Evolutionary conservation across 23 tunicate genomes (phyloP).

Genomic region (Ascidia mentula): DNA sequence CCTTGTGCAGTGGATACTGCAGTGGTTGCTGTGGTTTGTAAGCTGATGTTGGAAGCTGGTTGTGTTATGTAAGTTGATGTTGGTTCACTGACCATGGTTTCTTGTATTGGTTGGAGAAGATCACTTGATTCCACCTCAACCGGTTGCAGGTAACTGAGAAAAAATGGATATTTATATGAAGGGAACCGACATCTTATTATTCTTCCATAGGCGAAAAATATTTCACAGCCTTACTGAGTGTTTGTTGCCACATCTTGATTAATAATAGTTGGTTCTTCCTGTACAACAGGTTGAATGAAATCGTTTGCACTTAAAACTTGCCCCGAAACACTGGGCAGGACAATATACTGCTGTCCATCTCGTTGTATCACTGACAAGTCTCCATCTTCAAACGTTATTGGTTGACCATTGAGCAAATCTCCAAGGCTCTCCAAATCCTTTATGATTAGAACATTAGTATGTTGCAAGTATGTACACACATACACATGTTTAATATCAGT

Average conservation of each 20-base stretch:
- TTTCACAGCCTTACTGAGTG: too few species aligned
- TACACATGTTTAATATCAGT: too few species aligned
- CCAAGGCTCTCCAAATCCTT: constrained; percentile 49
- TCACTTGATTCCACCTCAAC: background rate
- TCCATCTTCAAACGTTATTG: constrained; percentile 48
- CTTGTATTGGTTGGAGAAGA: background rate
- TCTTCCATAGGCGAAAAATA: too few species aligned
- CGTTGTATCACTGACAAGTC: constrained; percentile 71
- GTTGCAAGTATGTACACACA: too few species aligned
- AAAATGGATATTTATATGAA: too few species aligned
- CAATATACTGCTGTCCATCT: constrained; percentile 73
- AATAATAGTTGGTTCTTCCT: background rate
- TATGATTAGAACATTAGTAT: background rate
- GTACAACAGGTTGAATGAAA: background rate
- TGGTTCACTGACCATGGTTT: too few species aligned
- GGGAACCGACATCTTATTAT: background rate
- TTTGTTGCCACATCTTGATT: too few species aligned
- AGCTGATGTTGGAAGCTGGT: too few species aligned
- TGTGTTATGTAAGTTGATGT: too few species aligned
- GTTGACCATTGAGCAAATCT: constrained; percentile 39
- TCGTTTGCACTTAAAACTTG: constrained; percentile 27
- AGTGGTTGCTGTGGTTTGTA: too few species aligned
- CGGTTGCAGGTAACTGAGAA: background rate
- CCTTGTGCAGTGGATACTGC: too few species aligned
- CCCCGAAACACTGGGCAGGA: constrained; percentile 62